Evolutionary conservation across 2,797 vertebrate species (phyloP).

Genomic region (Lagocephalus sceleratus): DNA sequence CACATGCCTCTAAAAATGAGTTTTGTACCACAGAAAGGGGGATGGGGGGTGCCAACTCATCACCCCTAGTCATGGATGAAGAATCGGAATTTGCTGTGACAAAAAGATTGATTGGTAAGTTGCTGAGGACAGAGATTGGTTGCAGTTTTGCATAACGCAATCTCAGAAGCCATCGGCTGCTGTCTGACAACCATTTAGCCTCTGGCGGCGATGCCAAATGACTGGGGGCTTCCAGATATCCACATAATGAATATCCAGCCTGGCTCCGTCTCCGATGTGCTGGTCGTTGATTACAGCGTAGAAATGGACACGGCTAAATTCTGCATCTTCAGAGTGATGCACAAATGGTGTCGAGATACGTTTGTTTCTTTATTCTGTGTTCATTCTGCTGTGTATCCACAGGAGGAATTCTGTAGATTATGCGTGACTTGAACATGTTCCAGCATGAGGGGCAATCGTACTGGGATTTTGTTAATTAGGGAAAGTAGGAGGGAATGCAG

Average conservation of each 20-base stretch:
- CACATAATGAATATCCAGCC: neutral
- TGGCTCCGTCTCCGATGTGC: neutral
- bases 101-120: conserved; percentile 29
- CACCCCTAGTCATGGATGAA: conserved; percentile 15
- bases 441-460: neutral
- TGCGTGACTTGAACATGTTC: conserved; percentile 7
- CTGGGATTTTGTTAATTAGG: neutral
- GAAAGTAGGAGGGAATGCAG: neutral
- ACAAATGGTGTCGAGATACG: too few species aligned
- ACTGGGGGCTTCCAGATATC: neutral
- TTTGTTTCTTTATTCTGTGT: too few species aligned
- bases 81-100: conserved; percentile 33
- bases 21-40: conserved; percentile 17
- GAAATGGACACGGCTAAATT: neutral
- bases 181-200: neutral
- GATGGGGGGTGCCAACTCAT: conserved; percentile 17
- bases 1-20: conserved; percentile 17
- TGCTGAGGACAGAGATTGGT: conserved; percentile 7
- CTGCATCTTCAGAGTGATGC: too few species aligned
- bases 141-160: conserved; percentile 11
- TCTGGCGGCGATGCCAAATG: neutral
- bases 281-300: neutral
- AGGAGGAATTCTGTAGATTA: neutral
- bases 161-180: neutral
- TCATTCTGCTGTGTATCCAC: neutral